Conservation (phyloP, 2,888 invertebrate genomes). For the Cordilura impudica region DNA sequence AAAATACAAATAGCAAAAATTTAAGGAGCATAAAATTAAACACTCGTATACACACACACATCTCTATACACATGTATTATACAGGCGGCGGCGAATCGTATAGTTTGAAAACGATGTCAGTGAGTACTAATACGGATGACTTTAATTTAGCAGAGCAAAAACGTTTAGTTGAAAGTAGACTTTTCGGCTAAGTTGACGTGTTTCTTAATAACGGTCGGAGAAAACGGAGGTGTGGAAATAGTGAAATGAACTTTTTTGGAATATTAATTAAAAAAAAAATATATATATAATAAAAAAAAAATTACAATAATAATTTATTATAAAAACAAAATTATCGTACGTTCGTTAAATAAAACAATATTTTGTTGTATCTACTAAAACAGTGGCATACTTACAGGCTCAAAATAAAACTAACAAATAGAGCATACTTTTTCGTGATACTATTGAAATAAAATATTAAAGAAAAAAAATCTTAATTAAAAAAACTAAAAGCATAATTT, state of each 20-base stretch:
- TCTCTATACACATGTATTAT: too few relatives aligned
- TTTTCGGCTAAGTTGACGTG: constrained; percentile 76
- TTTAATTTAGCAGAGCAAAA: constrained; percentile 67
- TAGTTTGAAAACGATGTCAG: constrained; percentile 58
- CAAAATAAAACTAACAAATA: not conserved
- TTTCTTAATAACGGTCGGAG: constrained; percentile 70
- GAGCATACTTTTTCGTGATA: constrained; percentile 37
- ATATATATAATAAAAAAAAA: constrained; percentile 4
- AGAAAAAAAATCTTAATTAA: not conserved
- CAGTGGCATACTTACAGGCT: constrained; percentile 45
- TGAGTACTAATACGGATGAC: constrained; percentile 55
- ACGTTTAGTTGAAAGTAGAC: constrained; percentile 77
- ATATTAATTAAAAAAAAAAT: not conserved
- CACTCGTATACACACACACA: constrained; percentile 49
- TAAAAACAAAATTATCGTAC: not conserved
- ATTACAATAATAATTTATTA: not conserved
- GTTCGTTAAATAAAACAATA: not conserved
- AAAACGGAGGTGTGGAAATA: constrained; percentile 59
- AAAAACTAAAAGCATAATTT: not conserved
- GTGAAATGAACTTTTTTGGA: not conserved
- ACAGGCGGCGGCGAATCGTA: constrained; percentile 57
- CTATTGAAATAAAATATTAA: not conserved
- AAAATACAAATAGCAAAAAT: not conserved
- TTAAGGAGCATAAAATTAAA: not conserved
- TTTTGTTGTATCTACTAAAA: constrained; percentile 1